phyloP scores from a whole-genome alignment of 2,888 invertebrate genomes.

The Agrypnus murinus region DNA sequence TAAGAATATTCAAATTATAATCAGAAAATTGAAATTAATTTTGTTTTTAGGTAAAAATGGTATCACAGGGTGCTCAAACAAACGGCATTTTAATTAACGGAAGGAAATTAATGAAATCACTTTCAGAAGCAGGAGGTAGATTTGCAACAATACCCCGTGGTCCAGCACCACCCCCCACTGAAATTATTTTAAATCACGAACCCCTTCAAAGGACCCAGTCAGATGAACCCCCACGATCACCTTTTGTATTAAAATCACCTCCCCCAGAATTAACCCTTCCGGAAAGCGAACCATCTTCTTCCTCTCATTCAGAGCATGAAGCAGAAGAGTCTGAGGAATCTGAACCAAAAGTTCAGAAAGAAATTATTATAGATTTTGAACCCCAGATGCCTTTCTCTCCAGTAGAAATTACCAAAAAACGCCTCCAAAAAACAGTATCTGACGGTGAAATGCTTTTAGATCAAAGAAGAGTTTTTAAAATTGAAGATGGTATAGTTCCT shows the following conservation, averaged over 20 bases:
- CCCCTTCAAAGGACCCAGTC: constrained; percentile 88
- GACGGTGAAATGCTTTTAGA: constrained; percentile 86
- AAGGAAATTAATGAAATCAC: constrained; percentile 88
- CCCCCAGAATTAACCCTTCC: constrained; percentile 69
- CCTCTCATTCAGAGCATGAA: constrained; percentile 65
- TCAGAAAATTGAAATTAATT: no score
- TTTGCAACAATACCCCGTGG: constrained; percentile 68
- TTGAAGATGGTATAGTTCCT: constrained; percentile 69
- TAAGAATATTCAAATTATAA: no score
- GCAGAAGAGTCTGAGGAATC: constrained; percentile 68
- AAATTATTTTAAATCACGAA: constrained; percentile 77
- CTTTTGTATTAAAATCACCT: constrained; percentile 77
- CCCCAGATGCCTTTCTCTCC: constrained; percentile 79
- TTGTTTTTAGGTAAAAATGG: constrained; percentile 83
- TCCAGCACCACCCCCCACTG: constrained; percentile 60
- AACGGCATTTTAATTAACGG: constrained; percentile 83
- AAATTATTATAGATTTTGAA: constrained; percentile 92
- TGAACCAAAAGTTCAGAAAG: constrained; percentile 80
- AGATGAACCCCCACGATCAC: constrained; percentile 88
- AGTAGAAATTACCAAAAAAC: constrained; percentile 70
- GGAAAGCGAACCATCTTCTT: constrained; percentile 67
- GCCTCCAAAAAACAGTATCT: constrained; percentile 84
- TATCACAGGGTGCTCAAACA: constrained; percentile 92
- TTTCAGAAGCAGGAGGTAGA: constrained; percentile 83
- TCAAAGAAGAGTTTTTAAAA: constrained; percentile 72